A percentile compares a stretch with the other conserved stretches of the same genome.
phyloP scores from a whole-genome alignment of 2,797 vertebrate species.

The Brotula barbata region DNA sequence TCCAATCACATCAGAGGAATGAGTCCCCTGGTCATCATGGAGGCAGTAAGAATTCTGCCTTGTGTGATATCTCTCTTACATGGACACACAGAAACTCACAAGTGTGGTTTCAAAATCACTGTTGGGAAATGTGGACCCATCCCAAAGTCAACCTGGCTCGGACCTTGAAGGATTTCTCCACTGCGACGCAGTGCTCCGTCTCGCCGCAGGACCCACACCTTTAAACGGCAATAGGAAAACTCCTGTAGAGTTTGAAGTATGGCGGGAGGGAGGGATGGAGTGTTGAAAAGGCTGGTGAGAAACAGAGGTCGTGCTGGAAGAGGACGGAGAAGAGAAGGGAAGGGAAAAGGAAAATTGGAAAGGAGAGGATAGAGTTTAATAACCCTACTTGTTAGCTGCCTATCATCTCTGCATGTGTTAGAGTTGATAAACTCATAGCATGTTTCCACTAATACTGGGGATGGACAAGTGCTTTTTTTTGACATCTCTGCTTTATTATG shows the following conservation, averaged over 20 bases:
- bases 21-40: constrained; percentile 56
- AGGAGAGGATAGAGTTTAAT: constrained; percentile 61
- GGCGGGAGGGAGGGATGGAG: constrained; percentile 38
- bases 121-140: constrained; percentile 56
- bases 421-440: constrained; percentile 60
- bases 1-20: constrained; percentile 70
- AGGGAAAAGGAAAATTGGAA: constrained; percentile 45
- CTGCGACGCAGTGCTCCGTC: constrained; percentile 47
- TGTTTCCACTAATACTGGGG: constrained; percentile 27
- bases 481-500: too few relatives aligned
- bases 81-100: constrained; percentile 18
- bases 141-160: constrained; percentile 55
- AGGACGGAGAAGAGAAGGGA: constrained; percentile 18
- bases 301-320: constrained; percentile 37
- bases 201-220: constrained; percentile 42
- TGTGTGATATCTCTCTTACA: constrained; percentile 46
- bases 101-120: constrained; percentile 27
- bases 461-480: constrained; percentile 17
- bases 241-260: constrained; percentile 41
- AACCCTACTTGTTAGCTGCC: constrained; percentile 52
- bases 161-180: constrained; percentile 45
- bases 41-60: constrained; percentile 62
- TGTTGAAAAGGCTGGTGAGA: constrained; percentile 42
- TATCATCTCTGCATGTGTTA: constrained; percentile 52
- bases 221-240: constrained; percentile 51